Evolutionary conservation across 2,113 vertebrate species (phyloP).

Genomic region (Forbesichthys papilliferus): DNA sequence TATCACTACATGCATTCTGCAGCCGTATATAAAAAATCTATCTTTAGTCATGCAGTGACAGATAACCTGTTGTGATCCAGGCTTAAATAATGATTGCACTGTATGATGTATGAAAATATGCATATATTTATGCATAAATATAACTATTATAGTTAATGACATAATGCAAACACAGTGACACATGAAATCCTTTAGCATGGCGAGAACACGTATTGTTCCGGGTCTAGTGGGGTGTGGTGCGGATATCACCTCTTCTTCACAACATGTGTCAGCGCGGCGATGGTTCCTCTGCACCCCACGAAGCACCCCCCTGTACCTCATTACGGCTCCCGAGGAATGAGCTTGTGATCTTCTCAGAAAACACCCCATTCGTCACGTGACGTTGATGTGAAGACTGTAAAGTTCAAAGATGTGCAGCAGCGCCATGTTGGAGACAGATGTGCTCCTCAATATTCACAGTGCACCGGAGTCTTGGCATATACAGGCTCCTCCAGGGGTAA

Average conservation of each 20-base stretch:
- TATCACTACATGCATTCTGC: too few species aligned
- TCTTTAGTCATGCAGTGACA: too few species aligned
- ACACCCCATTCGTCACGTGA: constrained; percentile 50
- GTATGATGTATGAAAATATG: not conserved
- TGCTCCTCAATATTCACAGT: constrained; percentile 51
- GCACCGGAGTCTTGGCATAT: constrained; percentile 25
- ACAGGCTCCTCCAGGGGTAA: constrained; percentile 59
- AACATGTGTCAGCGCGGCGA: too few species aligned
- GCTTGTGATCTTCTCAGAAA: constrained; percentile 37
- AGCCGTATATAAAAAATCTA: too few species aligned
- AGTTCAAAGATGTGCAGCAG: constrained; percentile 64
- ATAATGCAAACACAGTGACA: too few species aligned
- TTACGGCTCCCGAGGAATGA: constrained; percentile 29
- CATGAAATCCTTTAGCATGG: too few species aligned
- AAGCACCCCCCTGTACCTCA: not conserved
- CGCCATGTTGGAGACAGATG: constrained; percentile 72
- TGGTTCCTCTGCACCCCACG: too few species aligned
- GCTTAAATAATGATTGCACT: not conserved
- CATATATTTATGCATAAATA: too few species aligned
- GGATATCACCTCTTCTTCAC: too few species aligned
- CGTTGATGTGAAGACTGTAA: constrained; percentile 40
- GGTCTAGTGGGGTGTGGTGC: too few species aligned
- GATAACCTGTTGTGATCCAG: too few species aligned
- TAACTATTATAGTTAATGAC: not conserved
- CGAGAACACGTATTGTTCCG: too few species aligned